Conservation (phyloP, 2,888 invertebrate species). For the Lasioglossum figueresi region DNA sequence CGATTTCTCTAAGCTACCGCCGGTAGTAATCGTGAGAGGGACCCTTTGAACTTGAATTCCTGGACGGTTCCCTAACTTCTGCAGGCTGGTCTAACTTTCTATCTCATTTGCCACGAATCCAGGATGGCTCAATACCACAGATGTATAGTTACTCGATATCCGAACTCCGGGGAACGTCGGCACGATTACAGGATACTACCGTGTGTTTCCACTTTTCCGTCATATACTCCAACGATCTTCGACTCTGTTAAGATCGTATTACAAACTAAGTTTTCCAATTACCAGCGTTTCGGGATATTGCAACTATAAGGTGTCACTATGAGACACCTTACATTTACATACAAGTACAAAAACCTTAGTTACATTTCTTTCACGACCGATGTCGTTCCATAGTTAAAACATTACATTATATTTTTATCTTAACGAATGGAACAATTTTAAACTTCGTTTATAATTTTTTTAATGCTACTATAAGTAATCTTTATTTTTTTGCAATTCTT, state of each 20-base stretch:
- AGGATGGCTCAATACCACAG: constrained; percentile 43
- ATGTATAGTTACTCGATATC: constrained; percentile 46
- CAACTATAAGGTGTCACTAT: neutral
- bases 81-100: constrained; percentile 61
- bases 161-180: constrained; percentile 29
- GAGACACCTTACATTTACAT: neutral
- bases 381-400: neutral
- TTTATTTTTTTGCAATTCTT: neutral
- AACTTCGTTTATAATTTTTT: neutral
- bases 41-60: constrained; percentile 65
- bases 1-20: constrained; percentile 47
- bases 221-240: neutral
- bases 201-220: constrained; percentile 21
- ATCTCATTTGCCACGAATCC: constrained; percentile 63
- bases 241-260: constrained; percentile 8
- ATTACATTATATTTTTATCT: neutral
- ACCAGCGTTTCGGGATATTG: neutral
- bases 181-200: constrained; percentile 24
- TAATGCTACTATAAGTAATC: neutral
- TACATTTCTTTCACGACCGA: neutral
- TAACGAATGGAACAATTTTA: neutral
- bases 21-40: constrained; percentile 53
- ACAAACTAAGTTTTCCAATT: neutral
- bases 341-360: neutral
- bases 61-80: constrained; percentile 52